Evolutionary conservation across 1,140 invertebrate genomes (phyloP).

Genomic region (Grapholita molesta): DNA sequence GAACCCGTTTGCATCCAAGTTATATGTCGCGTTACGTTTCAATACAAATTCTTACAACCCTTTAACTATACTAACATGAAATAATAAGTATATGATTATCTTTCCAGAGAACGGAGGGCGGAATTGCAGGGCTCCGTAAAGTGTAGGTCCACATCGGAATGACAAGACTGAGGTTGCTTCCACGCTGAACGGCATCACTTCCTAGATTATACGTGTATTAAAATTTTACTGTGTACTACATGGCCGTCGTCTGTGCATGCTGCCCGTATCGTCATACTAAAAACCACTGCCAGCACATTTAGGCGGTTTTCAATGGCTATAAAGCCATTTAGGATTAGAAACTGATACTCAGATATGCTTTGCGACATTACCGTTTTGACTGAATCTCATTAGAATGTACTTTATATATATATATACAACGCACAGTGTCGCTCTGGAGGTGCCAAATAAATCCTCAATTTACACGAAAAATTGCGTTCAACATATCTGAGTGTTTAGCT

Average conservation of each 20-base stretch:
- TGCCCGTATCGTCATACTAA: slow-evolving; percentile 18
- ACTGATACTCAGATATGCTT: neutral
- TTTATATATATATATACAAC: neutral
- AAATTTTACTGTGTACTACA: slow-evolving; percentile 48
- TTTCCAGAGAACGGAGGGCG: slow-evolving; percentile 38
- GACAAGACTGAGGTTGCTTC: slow-evolving; percentile 74
- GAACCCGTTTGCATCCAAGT: too few relatives aligned
- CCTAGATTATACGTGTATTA: slow-evolving; percentile 63
- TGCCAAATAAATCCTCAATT: neutral
- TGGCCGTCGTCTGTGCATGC: slow-evolving; percentile 33
- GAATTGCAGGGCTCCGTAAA: slow-evolving; percentile 46
- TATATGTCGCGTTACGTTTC: too few relatives aligned
- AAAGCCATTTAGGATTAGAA: neutral
- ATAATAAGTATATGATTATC: neutral
- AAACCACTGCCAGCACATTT: neutral
- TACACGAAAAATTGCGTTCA: neutral
- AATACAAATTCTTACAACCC: neutral
- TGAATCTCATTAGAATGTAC: slow-evolving; percentile 10
- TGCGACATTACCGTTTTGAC: neutral
- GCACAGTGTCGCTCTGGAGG: neutral
- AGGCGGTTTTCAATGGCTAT: neutral
- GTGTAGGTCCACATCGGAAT: slow-evolving; percentile 64
- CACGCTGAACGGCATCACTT: slow-evolving; percentile 59
- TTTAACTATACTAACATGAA: neutral
- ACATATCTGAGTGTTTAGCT: neutral